Conservation (phyloP, 2,888 invertebrate genomes). For the Calliopum simillimum region DNA sequence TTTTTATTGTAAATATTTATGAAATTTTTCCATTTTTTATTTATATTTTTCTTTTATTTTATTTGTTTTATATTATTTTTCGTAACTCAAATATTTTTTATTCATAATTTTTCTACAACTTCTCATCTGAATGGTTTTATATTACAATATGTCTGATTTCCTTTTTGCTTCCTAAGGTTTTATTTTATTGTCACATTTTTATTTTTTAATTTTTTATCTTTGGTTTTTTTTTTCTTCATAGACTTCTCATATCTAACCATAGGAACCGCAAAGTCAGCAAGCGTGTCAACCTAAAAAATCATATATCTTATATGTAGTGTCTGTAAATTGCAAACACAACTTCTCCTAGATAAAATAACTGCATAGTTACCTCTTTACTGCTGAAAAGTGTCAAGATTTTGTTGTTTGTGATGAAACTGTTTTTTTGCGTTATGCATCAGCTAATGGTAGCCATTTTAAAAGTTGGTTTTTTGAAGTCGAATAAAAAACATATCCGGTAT, state of each 20-base stretch:
- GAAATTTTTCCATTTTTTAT: too few relatives aligned
- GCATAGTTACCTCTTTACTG: neutral
- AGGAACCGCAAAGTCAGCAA: slow-evolving; percentile 52
- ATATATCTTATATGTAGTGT: slow-evolving; percentile 26
- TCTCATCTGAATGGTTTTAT: slow-evolving; percentile 32
- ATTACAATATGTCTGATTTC: slow-evolving; percentile 20
- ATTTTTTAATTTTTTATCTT: neutral
- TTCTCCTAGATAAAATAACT: neutral
- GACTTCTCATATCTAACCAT: slow-evolving; percentile 31
- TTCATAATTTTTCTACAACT: slow-evolving; percentile 7
- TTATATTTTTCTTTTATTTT: slow-evolving; percentile 27
- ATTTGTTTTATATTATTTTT: slow-evolving; percentile 16
- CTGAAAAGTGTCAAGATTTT: slow-evolving; percentile 14
- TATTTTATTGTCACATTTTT: neutral
- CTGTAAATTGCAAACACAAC: neutral
- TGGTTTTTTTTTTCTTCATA: neutral
- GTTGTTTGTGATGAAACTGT: slow-evolving; percentile 27
- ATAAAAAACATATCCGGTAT: neutral
- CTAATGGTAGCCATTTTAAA: slow-evolving; percentile 28
- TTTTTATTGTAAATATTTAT: too few relatives aligned
- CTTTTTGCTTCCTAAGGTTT: too few relatives aligned
- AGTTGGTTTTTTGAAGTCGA: neutral
- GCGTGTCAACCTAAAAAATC: slow-evolving; percentile 53
- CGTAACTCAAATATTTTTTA: too few relatives aligned
- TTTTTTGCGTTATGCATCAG: slow-evolving; percentile 24